These are phyloP conservation scores for Chanos chanos DNA, from an alignment of 2,797 vertebrate species.

Conservation along the genomic window DNA sequence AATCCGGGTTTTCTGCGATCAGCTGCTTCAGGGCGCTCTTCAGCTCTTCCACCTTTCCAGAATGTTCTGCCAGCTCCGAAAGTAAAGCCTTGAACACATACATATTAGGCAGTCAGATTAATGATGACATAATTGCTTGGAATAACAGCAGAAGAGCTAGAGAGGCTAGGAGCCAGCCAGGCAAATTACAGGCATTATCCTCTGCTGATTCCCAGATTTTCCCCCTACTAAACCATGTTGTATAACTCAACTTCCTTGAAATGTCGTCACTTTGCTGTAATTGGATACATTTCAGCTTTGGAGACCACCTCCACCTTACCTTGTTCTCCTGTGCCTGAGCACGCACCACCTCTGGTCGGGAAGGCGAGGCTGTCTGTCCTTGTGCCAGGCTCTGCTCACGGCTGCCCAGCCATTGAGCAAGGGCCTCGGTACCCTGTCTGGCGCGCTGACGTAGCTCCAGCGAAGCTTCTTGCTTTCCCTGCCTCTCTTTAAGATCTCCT, in stretches of 20 bases:
- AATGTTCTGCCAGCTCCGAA: slow-evolving; percentile 85
- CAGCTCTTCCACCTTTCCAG: slow-evolving; percentile 85
- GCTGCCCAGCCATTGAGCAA: slow-evolving; percentile 82
- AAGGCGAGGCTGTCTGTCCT: slow-evolving; percentile 77
- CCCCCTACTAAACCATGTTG: neutral
- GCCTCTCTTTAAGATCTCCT: slow-evolving; percentile 67
- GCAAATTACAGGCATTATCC: neutral
- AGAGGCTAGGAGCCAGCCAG: neutral
- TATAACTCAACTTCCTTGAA: neutral
- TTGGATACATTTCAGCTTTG: too few relatives aligned
- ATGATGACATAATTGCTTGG: slow-evolving; percentile 1
- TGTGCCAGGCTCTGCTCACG: slow-evolving; percentile 75
- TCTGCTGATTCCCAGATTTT: neutral
- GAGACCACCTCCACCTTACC: slow-evolving; percentile 62
- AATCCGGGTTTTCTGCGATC: slow-evolving; percentile 84
- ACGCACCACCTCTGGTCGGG: slow-evolving; percentile 80
- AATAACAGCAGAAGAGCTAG: neutral
- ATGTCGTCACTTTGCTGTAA: too few relatives aligned
- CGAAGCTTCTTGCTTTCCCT: slow-evolving; percentile 69
- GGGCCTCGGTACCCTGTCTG: slow-evolving; percentile 68
- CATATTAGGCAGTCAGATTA: slow-evolving; percentile 1
- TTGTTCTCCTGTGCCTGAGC: slow-evolving; percentile 93
- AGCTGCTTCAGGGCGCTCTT: slow-evolving; percentile 82
- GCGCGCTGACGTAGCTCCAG: slow-evolving; percentile 77
- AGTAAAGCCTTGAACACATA: slow-evolving; percentile 78